These are phyloP conservation scores for Sebastes steindachneri DNA, from an alignment of 2,797 vertebrate species.

Conservation along the genomic window DNA sequence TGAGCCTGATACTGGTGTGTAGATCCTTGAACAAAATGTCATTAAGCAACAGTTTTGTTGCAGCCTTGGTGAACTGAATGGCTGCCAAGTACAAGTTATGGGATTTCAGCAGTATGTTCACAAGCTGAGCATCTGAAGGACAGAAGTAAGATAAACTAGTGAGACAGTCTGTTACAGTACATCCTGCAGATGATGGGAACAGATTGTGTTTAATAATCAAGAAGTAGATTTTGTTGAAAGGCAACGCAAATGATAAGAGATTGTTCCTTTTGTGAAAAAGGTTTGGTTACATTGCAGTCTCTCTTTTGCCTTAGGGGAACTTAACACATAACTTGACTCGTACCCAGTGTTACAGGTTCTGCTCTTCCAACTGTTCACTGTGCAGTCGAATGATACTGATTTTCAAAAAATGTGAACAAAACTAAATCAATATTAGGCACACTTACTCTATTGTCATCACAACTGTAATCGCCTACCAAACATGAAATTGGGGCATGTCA, in stretches of 20 bases:
- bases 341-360: too few species aligned
- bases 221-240: background rate
- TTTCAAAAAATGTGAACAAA: too few species aligned
- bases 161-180: background rate
- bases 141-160: background rate
- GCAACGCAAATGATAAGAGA: background rate
- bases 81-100: slow-evolving; percentile 18
- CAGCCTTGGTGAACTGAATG: slow-evolving; percentile 1
- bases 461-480: too few species aligned
- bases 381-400: too few species aligned
- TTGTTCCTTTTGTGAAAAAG: background rate
- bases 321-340: background rate
- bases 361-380: too few species aligned
- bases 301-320: background rate
- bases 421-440: too few species aligned
- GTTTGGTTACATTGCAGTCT: background rate
- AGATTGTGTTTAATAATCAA: background rate
- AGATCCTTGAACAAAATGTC: slow-evolving; percentile 18
- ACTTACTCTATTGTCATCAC: too few species aligned
- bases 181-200: background rate
- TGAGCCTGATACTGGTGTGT: background rate
- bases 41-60: background rate
- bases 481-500: too few species aligned
- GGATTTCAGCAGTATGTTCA: slow-evolving; percentile 4
- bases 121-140: slow-evolving; percentile 19